These are phyloP conservation scores for Adrianichthys oophorus DNA, from an alignment of 2,797 vertebrate genomes.

Conservation along the genomic window DNA sequence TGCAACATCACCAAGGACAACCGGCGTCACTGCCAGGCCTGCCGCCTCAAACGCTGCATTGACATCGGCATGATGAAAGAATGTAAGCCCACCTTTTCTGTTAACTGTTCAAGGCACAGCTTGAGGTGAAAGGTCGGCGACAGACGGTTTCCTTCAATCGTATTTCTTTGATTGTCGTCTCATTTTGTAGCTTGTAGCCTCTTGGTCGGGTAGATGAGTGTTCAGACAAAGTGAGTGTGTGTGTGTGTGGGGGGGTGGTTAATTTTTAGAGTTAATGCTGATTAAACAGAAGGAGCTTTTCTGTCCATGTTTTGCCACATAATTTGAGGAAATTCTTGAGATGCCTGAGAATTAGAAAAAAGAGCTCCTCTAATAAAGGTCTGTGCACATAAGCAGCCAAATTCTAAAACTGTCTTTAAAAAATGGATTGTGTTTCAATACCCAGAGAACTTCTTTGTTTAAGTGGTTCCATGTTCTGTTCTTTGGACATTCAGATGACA, in stretches of 20 bases:
- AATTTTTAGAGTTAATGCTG: background rate
- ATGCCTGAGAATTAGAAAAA: no score
- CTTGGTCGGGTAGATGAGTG: background rate
- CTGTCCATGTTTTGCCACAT: background rate
- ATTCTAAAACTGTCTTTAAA: no score
- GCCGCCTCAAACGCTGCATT: constrained; percentile 91
- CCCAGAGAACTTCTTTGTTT: no score
- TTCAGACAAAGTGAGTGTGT: background rate
- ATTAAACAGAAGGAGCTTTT: background rate
- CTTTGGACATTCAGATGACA: no score
- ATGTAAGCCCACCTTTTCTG: constrained; percentile 82
- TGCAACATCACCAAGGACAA: constrained; percentile 98
- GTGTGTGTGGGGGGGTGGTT: background rate
- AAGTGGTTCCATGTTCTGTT: no score
- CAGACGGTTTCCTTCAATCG: background rate
- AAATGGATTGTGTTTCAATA: no score
- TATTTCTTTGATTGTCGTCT: background rate
- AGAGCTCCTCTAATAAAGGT: no score
- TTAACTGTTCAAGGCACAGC: background rate
- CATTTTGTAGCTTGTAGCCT: background rate
- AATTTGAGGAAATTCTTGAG: constrained; percentile 1
- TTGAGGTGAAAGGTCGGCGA: background rate
- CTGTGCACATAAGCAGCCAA: no score
- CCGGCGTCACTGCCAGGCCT: constrained; percentile 96
- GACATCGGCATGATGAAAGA: constrained; percentile 83